Evolutionary conservation across 2,888 invertebrate genomes (phyloP), one percentile per base, ranked within the genome.

Genomic region (Strigamia transsilvanica): DNA sequence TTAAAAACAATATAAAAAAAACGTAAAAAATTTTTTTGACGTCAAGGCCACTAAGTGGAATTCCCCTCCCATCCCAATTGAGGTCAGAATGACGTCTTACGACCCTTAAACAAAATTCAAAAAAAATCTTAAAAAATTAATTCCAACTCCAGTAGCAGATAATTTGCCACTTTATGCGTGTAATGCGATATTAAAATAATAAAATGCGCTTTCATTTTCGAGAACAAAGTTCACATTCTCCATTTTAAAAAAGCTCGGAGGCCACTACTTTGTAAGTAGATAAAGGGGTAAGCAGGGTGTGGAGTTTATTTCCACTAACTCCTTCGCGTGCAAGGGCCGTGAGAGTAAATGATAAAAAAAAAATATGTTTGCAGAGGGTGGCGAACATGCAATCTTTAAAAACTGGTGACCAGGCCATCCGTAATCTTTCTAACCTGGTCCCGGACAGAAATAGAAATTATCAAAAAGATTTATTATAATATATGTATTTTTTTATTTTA

Each of bases 151-250:
- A 61, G 61, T 61, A 61, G 61, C 61, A 18, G 61, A 61, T 61
- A 61, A 61, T 61, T 61, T 21, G 23, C 61, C 61, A 61, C 61
- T 61, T 61, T 61, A 61, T 23, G 61, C 61, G 61, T 61, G 61
- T 23, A 61, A 61, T 61, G 61, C 61, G 61, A 61, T 61, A 61
- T 61, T 61, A 61, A 61, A 61, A 61, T 61, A 61, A 61, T 61
- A 23, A 61, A 61, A 61, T 61, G 61, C 61, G 61, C 61, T 61
- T 61, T 61, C 61, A 61, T 61, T 61, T 46, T 9, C 18, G 18
- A 61, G 61, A 61, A 61, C 61, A 61, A 61, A 61, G 61, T 61
- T 61, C 61, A 61, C 61, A 61, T 61, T 61, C 61, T 61, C 21
- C 21, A 18, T 61, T 61, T 18, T 18, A 51, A 51, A 18, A 51